These are phyloP conservation scores for Tetragonisca angustula DNA, from an alignment of 2,888 invertebrate species.

Conservation along the genomic window DNA sequence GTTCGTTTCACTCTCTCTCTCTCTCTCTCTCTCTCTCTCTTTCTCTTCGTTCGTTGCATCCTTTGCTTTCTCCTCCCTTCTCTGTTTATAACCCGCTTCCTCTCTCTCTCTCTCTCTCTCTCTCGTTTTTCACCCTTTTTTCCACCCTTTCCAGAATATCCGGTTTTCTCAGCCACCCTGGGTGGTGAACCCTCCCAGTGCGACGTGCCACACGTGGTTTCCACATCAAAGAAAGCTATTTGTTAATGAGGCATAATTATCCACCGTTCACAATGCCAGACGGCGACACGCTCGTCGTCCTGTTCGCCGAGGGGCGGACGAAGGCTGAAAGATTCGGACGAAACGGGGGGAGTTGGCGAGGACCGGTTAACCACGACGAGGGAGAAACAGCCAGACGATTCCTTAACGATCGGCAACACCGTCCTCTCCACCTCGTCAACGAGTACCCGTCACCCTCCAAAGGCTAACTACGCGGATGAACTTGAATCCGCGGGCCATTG, in stretches of 20 bases:
- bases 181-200: slow-evolving; percentile 37
- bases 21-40: slow-evolving; percentile 8
- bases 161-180: background rate
- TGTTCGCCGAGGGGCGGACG: slow-evolving; percentile 27
- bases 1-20: slow-evolving; percentile 10
- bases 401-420: slow-evolving; percentile 44
- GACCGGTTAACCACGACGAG: background rate
- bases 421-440: background rate
- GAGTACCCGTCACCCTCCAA: background rate
- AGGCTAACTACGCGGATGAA: slow-evolving; percentile 39
- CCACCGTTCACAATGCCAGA: slow-evolving; percentile 72
- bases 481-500: slow-evolving; percentile 37
- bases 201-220: slow-evolving; percentile 70
- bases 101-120: slow-evolving; percentile 2
- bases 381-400: slow-evolving; percentile 43
- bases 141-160: background rate
- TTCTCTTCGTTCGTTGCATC: background rate
- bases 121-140: background rate
- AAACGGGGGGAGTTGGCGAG: background rate
- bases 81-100: slow-evolving; percentile 33
- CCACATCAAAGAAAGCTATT: slow-evolving; percentile 79
- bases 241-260: slow-evolving; percentile 82
- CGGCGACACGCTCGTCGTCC: slow-evolving; percentile 58
- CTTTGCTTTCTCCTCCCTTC: slow-evolving; percentile 14
- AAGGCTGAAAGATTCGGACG: slow-evolving; percentile 45